A percentile compares a stretch with the other conserved stretches of the same genome.
phyloP scores from a whole-genome alignment of 2,888 invertebrate genomes.

The Exephanes ischioxanthus region DNA sequence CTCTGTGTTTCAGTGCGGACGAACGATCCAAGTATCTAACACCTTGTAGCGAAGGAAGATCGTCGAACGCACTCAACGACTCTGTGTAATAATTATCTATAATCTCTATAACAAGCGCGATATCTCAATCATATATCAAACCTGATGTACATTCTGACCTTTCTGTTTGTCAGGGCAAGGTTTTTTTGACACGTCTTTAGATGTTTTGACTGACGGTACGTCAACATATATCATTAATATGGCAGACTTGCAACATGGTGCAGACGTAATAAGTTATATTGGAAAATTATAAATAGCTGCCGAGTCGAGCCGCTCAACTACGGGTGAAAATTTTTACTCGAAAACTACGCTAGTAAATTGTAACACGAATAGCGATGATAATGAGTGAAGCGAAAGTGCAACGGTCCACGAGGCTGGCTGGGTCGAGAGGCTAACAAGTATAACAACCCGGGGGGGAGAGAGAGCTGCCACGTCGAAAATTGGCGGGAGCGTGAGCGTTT shows the following conservation, averaged over 20 bases:
- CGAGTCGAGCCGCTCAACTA: no score
- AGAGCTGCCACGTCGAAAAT: slow-evolving; percentile 49
- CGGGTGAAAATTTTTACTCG: no score
- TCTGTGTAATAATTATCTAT: not conserved
- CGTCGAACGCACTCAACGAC: not conserved
- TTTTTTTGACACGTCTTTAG: not conserved
- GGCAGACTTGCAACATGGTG: no score
- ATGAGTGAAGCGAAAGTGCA: slow-evolving; percentile 61
- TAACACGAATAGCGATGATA: slow-evolving; percentile 23
- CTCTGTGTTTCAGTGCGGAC: slow-evolving; percentile 36
- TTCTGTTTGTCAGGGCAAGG: not conserved
- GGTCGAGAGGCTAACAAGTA: slow-evolving; percentile 52
- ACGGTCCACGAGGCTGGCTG: slow-evolving; percentile 45
- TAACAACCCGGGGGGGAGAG: slow-evolving; percentile 25
- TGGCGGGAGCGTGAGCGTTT: slow-evolving; percentile 63
- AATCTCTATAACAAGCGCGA: not conserved
- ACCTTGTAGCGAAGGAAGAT: slow-evolving; percentile 12
- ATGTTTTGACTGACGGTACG: no score
- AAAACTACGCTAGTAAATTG: not conserved
- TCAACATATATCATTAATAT: no score
- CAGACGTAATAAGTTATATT: no score
- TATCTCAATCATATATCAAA: slow-evolving; percentile 3
- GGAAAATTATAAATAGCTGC: no score
- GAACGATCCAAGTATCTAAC: slow-evolving; percentile 8
- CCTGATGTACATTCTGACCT: no score